phyloP scores from a whole-genome alignment of 2,797 vertebrate species.

The Siniperca undulata region DNA sequence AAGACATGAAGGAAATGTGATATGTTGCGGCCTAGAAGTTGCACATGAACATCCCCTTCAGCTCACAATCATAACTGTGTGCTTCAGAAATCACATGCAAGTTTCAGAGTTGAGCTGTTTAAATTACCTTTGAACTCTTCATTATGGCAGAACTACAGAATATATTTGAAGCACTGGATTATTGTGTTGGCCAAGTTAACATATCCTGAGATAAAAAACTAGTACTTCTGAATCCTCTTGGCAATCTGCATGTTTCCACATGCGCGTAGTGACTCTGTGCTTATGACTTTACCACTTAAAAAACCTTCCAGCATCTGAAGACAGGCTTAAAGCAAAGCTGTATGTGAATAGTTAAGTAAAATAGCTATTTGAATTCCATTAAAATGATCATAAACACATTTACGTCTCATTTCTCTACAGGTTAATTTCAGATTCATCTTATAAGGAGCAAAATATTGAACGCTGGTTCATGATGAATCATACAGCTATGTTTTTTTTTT shows the following conservation, averaged over 20 bases:
- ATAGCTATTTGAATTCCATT: conserved; percentile 9
- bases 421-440: conserved; percentile 34
- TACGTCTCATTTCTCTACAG: conserved; percentile 12
- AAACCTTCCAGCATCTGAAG: conserved; percentile 3
- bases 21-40: no score
- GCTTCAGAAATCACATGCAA: not conserved
- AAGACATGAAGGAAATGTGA: not conserved
- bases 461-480: conserved; percentile 34
- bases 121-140: conserved; percentile 17
- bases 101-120: conserved; percentile 9
- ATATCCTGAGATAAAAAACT: conserved; percentile 22
- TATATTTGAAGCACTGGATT: not conserved
- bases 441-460: conserved; percentile 37
- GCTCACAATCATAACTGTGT: not conserved
- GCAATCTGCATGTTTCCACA: conserved; percentile 2
- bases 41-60: not conserved
- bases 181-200: not conserved
- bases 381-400: conserved; percentile 29
- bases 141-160: not conserved
- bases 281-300: not conserved
- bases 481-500: conserved; percentile 13
- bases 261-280: conserved; percentile 8
- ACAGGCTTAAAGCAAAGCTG: not conserved
- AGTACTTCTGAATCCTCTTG: not conserved
- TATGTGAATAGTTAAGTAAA: conserved; percentile 6